These are phyloP conservation scores for Spialia ferax DNA, from an alignment of 2,888 invertebrate species.

Conservation along the genomic window DNA sequence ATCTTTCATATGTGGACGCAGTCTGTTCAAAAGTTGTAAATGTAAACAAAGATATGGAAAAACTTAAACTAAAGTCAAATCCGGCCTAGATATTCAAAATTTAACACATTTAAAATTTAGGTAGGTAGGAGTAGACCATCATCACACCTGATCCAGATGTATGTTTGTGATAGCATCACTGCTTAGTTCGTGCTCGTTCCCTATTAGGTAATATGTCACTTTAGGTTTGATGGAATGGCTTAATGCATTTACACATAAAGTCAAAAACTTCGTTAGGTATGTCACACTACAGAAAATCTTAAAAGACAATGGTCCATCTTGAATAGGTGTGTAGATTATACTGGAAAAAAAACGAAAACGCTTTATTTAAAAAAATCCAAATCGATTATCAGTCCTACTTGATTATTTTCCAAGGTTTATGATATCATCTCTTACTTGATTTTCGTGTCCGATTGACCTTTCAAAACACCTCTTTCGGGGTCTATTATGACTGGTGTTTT, in stretches of 20 bases:
- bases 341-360: constrained; percentile 59
- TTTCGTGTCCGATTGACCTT: constrained; percentile 74
- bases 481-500: constrained; percentile 79
- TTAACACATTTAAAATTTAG: no score
- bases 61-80: neutral
- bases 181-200: constrained; percentile 68
- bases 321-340: constrained; percentile 82
- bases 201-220: constrained; percentile 77
- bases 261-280: constrained; percentile 80
- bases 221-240: constrained; percentile 83
- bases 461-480: constrained; percentile 81
- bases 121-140: neutral
- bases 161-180: constrained; percentile 73
- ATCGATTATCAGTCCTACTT: neutral
- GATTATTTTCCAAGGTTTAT: neutral
- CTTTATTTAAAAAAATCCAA: neutral
- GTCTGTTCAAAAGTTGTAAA: constrained; percentile 56
- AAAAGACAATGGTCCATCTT: constrained; percentile 84
- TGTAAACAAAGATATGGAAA: neutral
- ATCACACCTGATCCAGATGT: constrained; percentile 73
- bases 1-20: constrained; percentile 76
- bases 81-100: no score
- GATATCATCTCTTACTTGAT: constrained; percentile 75
- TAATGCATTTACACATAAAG: constrained; percentile 80
- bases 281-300: constrained; percentile 85